phyloP scores from a whole-genome alignment of 1,140 invertebrate genomes.

The Nasonia vitripennis region DNA sequence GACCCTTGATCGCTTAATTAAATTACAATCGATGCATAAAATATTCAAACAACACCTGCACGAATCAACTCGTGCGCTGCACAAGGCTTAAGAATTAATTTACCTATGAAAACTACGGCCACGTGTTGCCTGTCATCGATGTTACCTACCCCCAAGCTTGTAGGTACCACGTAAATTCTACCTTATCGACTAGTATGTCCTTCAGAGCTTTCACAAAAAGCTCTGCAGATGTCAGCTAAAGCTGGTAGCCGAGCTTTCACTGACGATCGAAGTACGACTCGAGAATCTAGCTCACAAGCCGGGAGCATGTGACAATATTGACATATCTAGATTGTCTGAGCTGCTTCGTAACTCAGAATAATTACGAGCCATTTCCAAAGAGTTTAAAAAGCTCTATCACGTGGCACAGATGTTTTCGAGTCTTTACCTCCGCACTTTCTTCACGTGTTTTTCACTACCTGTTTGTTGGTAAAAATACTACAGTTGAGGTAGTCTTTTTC shows the following conservation, averaged over 20 bases:
- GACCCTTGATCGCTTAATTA: slow-evolving; percentile 1
- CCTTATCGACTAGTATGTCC: neutral
- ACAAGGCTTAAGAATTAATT: neutral
- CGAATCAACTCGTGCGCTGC: neutral
- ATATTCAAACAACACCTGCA: neutral
- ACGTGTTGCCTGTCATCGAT: neutral
- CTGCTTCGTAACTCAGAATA: slow-evolving; percentile 11
- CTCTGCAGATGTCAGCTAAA: slow-evolving; percentile 20
- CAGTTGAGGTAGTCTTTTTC: neutral
- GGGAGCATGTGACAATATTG: slow-evolving; percentile 38
- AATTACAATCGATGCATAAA: neutral
- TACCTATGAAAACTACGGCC: neutral
- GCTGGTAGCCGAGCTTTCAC: neutral
- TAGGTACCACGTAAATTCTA: neutral
- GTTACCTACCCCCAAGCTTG: slow-evolving; percentile 21
- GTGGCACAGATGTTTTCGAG: neutral
- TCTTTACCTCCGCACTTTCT: neutral
- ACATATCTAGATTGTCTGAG: slow-evolving; percentile 20
- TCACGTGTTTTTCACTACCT: neutral
- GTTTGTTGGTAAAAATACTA: neutral
- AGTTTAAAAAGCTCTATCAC: neutral
- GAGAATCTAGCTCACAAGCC: neutral
- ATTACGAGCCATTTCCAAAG: neutral
- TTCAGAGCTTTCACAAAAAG: neutral
- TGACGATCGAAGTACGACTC: slow-evolving; percentile 8